Evolutionary conservation across 2,888 invertebrate genomes (phyloP).

Genomic region (Rotaria magnacalcarata): DNA sequence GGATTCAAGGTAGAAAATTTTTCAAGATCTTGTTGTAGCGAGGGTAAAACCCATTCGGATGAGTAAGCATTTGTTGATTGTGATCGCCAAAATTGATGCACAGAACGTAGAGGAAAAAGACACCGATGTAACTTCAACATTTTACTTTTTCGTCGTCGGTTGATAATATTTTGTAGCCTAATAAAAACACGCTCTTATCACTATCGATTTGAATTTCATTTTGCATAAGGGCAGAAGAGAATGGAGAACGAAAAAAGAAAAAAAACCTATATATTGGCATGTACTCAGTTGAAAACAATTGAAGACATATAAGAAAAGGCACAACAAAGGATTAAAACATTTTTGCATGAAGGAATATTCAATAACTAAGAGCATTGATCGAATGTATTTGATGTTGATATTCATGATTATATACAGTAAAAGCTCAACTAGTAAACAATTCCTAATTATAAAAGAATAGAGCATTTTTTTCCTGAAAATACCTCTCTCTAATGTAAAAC

Average conservation of each 20-base stretch:
- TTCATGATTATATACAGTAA: neutral
- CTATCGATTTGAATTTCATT: neutral
- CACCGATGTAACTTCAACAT: neutral
- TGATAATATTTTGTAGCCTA: neutral
- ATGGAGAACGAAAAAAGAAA: neutral
- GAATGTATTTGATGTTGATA: too few species aligned
- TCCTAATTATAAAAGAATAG: too few species aligned
- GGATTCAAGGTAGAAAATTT: neutral
- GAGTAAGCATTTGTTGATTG: conserved; percentile 20
- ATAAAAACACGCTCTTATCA: neutral
- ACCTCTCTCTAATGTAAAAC: too few species aligned
- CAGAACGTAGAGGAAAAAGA: neutral
- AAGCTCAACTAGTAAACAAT: too few species aligned
- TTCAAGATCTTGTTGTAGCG: neutral
- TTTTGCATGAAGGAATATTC: neutral
- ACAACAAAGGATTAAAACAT: neutral
- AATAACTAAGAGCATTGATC: neutral
- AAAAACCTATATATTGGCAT: neutral
- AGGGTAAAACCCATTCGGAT: neutral
- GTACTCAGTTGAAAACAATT: neutral
- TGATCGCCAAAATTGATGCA: neutral
- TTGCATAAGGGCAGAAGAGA: neutral
- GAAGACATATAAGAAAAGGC: neutral
- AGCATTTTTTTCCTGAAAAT: too few species aligned
- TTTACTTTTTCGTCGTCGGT: neutral